A percentile compares a stretch with the other conserved stretches of the same genome.
Evolutionary conservation across 2,797 vertebrate genomes (phyloP).

Genomic region (Spinus olivaceus): DNA sequence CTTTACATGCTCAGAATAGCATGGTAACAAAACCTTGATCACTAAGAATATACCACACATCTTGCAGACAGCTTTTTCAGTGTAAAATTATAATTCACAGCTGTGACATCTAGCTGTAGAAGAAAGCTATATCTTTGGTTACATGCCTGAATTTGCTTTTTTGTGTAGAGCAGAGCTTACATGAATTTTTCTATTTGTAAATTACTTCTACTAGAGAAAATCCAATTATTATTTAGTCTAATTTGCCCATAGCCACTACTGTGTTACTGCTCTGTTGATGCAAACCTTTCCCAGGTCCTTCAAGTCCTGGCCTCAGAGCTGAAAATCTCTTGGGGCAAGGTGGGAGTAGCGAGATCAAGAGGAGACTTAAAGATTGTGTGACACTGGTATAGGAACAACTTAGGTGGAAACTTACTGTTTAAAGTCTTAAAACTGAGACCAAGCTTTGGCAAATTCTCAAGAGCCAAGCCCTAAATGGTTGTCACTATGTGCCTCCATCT

Average conservation of each 20-base stretch:
- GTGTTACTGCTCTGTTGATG: not conserved
- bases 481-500: not conserved
- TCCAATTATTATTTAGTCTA: not conserved
- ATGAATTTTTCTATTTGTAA: not conserved
- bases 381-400: not conserved
- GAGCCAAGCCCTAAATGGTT: not conserved
- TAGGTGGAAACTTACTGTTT: not conserved
- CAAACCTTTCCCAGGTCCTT: not conserved
- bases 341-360: not conserved
- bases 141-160: not conserved
- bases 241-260: not conserved
- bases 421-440: not conserved
- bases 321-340: not conserved
- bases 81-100: not conserved
- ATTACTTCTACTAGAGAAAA: not conserved
- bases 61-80: not conserved
- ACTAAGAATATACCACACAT: not conserved
- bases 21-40: not conserved
- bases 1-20: not conserved
- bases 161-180: not conserved
- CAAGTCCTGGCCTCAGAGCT: not conserved
- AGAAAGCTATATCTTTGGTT: not conserved
- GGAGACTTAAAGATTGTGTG: not conserved
- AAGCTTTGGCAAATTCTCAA: not conserved
- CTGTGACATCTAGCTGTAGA: not conserved